Base-by-base conservation (phyloP, 2,113 vertebrate species). In the Aegotheles bennettii region DNA sequence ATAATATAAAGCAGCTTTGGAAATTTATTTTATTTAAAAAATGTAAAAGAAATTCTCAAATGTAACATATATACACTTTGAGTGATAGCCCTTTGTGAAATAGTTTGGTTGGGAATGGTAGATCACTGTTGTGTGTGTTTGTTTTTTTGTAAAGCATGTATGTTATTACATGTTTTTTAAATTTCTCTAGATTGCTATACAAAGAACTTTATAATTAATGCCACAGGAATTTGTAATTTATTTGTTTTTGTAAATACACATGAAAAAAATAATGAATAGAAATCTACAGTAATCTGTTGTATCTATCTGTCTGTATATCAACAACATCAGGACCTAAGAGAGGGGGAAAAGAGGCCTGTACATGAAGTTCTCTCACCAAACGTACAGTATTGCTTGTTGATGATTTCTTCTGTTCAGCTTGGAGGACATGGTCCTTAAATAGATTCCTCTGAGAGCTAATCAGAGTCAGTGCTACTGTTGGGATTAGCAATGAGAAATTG, bases 361-460 rank as follows among this genome's bases (percentile, higher is more conserved):
- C 45, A 70, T 93, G 59, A 88, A 70, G 4, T 29, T 69, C 7
- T 91, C 54, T 94, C 14, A 28, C 18, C 24, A 26, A 10, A 93
- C 85, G 43, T 48, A 26, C 29, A 19, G 2, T 8, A 36, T 87
- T 10, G 35, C 59, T 53, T 91, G 67, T 87, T 94, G 75, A 70
- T 88, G 54, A 74, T 84, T 86, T 94, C 53, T 77, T 79, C 59
- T 93, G 13, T 87, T 95, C 54, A 45, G n/a, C 47, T 53, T 70
- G 63, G 81, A 87, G 43, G 21, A 88, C 47, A 50, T 4, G 3
- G 38, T 83, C 45, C 80, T 85, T 63, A 87, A 9, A 42, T 74
- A n/a, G 26, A 40, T 76, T 96, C 92, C 82, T 87, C 69, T 64
- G 95, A 90, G 90, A 90, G 38, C 87, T 94, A 92, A 95, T 97